These are phyloP conservation scores for Myiothlypis chrysogaster DNA, from an alignment of 2,797 vertebrate genomes.

Conservation along the genomic window DNA sequence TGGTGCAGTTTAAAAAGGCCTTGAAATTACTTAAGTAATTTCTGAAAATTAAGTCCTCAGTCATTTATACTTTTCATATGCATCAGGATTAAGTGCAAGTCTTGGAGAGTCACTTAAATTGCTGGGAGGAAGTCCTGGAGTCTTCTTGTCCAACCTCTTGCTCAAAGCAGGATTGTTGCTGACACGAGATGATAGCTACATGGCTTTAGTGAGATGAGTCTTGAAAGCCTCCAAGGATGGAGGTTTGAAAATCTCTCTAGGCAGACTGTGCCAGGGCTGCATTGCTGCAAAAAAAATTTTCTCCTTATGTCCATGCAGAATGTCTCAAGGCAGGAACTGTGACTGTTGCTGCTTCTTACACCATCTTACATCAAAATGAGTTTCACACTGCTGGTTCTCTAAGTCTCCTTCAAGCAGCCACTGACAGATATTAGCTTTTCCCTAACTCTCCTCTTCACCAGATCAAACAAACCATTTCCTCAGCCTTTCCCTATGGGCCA, in stretches of 20 bases:
- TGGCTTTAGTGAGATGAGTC: neutral
- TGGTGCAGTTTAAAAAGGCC: neutral
- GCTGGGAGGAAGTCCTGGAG: neutral
- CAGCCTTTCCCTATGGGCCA: neutral
- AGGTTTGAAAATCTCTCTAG: neutral
- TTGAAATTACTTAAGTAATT: neutral
- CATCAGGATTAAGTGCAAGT: neutral
- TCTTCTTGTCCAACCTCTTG: neutral
- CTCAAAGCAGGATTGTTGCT: neutral
- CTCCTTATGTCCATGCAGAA: neutral
- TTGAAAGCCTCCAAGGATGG: neutral
- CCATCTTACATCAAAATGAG: neutral
- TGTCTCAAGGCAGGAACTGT: neutral
- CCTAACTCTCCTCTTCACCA: neutral
- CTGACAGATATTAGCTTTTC: neutral
- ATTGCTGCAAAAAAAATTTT: neutral
- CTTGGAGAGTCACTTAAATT: neutral
- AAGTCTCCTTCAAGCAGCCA: neutral
- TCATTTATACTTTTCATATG: neutral
- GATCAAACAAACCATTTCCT: neutral
- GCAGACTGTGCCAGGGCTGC: neutral
- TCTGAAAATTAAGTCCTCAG: neutral
- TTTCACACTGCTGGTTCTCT: neutral
- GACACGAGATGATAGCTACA: rapidly evolving
- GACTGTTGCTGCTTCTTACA: neutral